Conservation (phyloP, 2,888 invertebrate species). For the Baronia brevicornis region DNA sequence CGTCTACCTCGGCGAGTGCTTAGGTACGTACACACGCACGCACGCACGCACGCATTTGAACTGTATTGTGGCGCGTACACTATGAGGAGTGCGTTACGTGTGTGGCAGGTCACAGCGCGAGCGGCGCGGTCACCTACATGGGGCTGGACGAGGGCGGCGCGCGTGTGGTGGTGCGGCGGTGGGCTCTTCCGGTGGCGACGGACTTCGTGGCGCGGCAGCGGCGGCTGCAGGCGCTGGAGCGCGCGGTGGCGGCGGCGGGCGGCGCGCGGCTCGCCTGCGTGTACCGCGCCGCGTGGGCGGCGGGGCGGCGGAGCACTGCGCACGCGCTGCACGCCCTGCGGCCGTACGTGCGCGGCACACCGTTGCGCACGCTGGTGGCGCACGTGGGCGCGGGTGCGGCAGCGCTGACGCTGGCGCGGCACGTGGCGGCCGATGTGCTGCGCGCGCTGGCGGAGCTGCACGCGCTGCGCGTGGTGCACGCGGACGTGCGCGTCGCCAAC, state of each 20-base stretch:
- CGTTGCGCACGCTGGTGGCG: constrained; percentile 84
- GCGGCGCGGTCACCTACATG: constrained; percentile 83
- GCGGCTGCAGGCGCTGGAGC: constrained; percentile 82
- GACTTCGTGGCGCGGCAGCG: constrained; percentile 64
- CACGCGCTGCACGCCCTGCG: constrained; percentile 50
- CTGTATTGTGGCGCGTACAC: background rate
- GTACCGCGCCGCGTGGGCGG: constrained; percentile 37
- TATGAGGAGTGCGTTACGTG: no score
- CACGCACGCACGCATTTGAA: background rate
- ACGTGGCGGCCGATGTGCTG: constrained; percentile 82
- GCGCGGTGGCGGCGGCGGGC: constrained; percentile 83
- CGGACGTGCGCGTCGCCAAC: constrained; percentile 84
- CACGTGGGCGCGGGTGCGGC: constrained; percentile 69
- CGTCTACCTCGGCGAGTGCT: constrained; percentile 84
- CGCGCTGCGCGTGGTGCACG: constrained; percentile 87
- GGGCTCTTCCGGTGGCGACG: constrained; percentile 73
- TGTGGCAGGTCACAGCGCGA: constrained; percentile 84
- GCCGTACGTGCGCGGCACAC: constrained; percentile 67
- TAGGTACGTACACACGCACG: constrained; percentile 67
- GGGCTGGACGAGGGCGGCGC: constrained; percentile 87
- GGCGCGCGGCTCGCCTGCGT: constrained; percentile 81
- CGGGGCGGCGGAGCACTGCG: no score
- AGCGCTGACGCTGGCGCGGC: constrained; percentile 67
- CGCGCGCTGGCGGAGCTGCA: constrained; percentile 87
- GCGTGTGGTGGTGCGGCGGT: constrained; percentile 83